A percentile compares a stretch with the other conserved stretches of the same genome.
Evolutionary conservation across 2,113 vertebrate genomes (phyloP).

Genomic region (Noturus placidus): DNA sequence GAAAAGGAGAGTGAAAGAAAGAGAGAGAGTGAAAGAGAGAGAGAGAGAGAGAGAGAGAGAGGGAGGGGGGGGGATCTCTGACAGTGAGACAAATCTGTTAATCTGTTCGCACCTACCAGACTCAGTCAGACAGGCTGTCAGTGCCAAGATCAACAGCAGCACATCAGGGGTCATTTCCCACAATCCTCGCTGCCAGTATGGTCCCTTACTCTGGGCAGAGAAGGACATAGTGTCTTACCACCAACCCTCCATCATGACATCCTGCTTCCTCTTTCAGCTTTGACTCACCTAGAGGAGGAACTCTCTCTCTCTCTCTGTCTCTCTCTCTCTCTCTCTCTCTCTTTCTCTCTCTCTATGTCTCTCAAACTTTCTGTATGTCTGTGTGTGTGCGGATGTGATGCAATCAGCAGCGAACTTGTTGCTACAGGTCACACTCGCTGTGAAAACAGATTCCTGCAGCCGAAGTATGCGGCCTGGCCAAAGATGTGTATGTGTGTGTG

Average conservation of each 20-base stretch:
- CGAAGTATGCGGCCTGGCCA: slow-evolving; percentile 37
- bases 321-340: slow-evolving; percentile 35
- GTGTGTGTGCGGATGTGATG: slow-evolving; percentile 52
- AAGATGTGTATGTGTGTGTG: slow-evolving; percentile 16
- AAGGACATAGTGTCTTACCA: slow-evolving; percentile 38
- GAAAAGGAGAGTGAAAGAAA: not conserved
- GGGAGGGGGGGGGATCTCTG: not conserved
- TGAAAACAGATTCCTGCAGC: slow-evolving; percentile 48
- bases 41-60: slow-evolving; percentile 21
- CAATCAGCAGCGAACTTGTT: slow-evolving; percentile 51
- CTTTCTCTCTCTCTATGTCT: slow-evolving; percentile 28
- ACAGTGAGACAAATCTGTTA: not conserved
- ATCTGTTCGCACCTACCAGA: slow-evolving; percentile 42
- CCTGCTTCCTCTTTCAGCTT: slow-evolving; percentile 47
- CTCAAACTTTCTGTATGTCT: slow-evolving; percentile 28
- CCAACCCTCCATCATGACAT: slow-evolving; percentile 44
- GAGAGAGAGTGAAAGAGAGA: not conserved
- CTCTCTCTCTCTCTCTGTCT: slow-evolving; percentile 26
- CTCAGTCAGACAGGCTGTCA: slow-evolving; percentile 38
- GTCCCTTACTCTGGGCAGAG: slow-evolving; percentile 26
- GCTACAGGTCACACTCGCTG: slow-evolving; percentile 42
- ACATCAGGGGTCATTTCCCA: slow-evolving; percentile 43
- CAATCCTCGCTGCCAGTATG: slow-evolving; percentile 31
- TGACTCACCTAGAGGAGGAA: slow-evolving; percentile 48
- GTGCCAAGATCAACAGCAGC: slow-evolving; percentile 41